Evolutionary conservation across 2,888 invertebrate species (phyloP), one percentile per base, ranked within the genome.

Genomic region (Ochropleura plecta): DNA sequence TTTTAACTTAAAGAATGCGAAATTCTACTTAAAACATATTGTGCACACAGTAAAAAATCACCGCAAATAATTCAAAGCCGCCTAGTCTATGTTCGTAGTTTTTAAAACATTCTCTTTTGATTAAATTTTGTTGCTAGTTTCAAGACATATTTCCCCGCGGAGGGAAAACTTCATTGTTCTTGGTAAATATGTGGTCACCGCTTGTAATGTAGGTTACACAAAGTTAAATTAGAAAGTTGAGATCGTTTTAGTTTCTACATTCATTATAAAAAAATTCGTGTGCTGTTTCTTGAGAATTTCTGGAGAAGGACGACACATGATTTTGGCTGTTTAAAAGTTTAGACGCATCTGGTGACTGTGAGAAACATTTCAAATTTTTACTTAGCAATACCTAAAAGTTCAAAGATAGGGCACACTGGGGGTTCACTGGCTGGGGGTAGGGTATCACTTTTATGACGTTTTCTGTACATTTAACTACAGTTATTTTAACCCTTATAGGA

Each of bases 161-260:
- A 82, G 62, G 64, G 44, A 73, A 86, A 85, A 81, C 82, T 87
- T 83, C 79, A 85, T 84, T 85, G 85, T 86, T 82, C 74, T 77
- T 78, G 60, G 82, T 76, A 86, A 86, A 86, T 87, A 85, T 86
- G 86, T 86, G 86, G 86, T 85, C 87, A 78, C 78, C 76, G 79
- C 83, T 86, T 80, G 85, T 86, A 85, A 86, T 83, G 85, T 82
- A 74, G 76, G 81, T 77, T 79, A 78, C 79, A 86, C 76, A 70
- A 86, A 86, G 87, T 87, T 86, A 86, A 86, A 86, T 86, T 85
- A 85, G 73, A 86, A 86, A 85, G 83, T 86, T 87, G 78, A 80
- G 78, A 79, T 73, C 77, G 69, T 73, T 79, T 73, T 74, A 81
- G 76, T 81, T 81, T 65, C 46, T 73, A 70, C 67, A 79, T 81